A percentile compares a stretch with the other conserved stretches of the same genome.
Conservation (phyloP, 2,888 invertebrate genomes). For the Pocota personata region DNA sequence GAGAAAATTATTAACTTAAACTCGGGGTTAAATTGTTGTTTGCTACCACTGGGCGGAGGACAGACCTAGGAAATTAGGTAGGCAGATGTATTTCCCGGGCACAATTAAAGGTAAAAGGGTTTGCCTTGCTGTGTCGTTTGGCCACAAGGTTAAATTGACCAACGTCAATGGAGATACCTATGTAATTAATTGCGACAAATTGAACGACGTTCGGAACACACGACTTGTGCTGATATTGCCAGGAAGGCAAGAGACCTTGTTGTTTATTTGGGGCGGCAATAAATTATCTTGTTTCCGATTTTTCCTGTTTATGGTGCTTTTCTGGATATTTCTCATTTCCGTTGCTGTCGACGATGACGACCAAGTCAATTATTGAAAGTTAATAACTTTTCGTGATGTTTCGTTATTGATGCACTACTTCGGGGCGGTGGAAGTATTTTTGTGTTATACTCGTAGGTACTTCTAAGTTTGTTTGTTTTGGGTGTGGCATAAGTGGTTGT, state of each 20-base stretch:
- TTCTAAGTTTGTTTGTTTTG: conserved; percentile 58
- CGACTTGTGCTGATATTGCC: conserved; percentile 75
- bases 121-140: conserved; percentile 27
- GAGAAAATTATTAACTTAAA: conserved; percentile 67
- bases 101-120: conserved; percentile 50
- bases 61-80: conserved; percentile 9
- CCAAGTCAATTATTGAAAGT: conserved; percentile 63
- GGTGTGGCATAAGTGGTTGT: conserved; percentile 69
- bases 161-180: conserved; percentile 72
- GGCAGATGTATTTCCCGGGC: conserved; percentile 54
- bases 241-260: neutral
- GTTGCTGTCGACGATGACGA: conserved; percentile 43
- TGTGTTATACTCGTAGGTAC: neutral
- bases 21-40: conserved; percentile 28
- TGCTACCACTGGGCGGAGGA: neutral
- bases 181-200: conserved; percentile 83
- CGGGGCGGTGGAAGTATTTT: conserved; percentile 19
- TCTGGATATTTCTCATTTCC: conserved; percentile 60
- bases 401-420: conserved; percentile 26
- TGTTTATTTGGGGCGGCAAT: conserved; percentile 68
- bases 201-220: conserved; percentile 82
- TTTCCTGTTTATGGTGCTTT: conserved; percentile 1
- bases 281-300: conserved; percentile 65
- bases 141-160: conserved; percentile 67
- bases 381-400: conserved; percentile 71